These are phyloP conservation scores for Rallus crepitans DNA, from an alignment of 2,797 vertebrate genomes.

Conservation along the genomic window DNA sequence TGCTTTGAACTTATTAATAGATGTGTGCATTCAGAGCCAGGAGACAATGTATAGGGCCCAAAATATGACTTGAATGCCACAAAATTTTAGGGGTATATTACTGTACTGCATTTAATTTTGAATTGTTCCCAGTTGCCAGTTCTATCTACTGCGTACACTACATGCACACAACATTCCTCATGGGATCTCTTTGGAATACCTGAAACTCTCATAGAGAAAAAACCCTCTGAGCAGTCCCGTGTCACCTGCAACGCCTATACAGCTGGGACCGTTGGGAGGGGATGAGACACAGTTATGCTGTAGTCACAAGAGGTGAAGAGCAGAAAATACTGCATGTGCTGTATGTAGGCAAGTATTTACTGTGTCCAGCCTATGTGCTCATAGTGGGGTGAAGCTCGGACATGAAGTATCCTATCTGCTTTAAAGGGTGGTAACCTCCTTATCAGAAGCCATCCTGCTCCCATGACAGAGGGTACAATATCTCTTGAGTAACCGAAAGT, in stretches of 20 bases:
- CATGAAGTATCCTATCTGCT: background rate
- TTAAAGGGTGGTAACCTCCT: background rate
- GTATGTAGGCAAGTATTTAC: background rate
- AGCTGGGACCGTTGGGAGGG: background rate
- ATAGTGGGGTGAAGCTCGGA: background rate
- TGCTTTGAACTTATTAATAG: background rate
- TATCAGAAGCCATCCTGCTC: background rate
- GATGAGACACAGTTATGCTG: background rate
- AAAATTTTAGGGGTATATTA: background rate
- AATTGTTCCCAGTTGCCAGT: rapidly evolving
- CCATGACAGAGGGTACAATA: background rate
- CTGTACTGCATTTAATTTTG: background rate
- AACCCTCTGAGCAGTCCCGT: background rate
- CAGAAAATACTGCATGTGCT: background rate
- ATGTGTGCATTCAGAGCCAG: background rate
- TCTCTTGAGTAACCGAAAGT: background rate
- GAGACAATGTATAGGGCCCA: background rate
- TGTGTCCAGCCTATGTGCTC: background rate
- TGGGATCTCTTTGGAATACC: background rate
- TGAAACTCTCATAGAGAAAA: background rate
- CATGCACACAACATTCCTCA: rapidly evolving
- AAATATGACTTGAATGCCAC: background rate
- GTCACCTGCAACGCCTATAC: background rate
- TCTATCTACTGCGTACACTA: background rate
- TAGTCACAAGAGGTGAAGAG: background rate